Conservation (phyloP, 2,888 invertebrate species). For the Acronicta leporina region DNA sequence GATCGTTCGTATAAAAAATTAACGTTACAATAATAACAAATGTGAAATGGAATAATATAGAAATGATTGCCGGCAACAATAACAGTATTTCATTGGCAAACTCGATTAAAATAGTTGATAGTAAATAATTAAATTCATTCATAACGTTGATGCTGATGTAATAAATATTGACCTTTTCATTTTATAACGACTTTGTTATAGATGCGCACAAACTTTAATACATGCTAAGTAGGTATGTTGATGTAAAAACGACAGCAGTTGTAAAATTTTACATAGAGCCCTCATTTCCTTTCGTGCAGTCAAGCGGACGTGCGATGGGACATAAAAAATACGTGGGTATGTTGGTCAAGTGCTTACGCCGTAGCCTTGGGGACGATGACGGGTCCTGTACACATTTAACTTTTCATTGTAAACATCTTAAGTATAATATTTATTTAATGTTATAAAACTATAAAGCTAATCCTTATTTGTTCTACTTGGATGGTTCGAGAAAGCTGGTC, state of each 20-base stretch:
- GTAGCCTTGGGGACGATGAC: conserved; percentile 17
- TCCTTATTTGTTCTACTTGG: not conserved
- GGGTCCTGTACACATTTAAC: conserved; percentile 40
- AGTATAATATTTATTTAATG: too few species aligned
- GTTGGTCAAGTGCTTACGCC: conserved; percentile 60
- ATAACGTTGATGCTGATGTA: conserved; percentile 15
- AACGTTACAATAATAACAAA: conserved; percentile 23
- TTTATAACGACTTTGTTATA: conserved; percentile 13
- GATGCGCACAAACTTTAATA: conserved; percentile 23
- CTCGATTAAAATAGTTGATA: conserved; percentile 13
- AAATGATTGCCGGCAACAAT: conserved; percentile 15
- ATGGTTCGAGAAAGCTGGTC: too few species aligned
- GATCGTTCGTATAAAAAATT: conserved; percentile 33
- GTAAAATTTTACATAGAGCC: conserved; percentile 74
- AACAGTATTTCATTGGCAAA: conserved; percentile 24
- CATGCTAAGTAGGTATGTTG: conserved; percentile 39
- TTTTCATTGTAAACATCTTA: not conserved
- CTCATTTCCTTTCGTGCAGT: conserved; percentile 78
- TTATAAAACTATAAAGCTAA: not conserved
- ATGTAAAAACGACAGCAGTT: conserved; percentile 64
- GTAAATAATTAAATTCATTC: conserved; percentile 15
- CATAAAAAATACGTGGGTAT: conserved; percentile 66
- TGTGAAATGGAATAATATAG: conserved; percentile 4
- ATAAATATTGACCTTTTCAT: conserved; percentile 44
- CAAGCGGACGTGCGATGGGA: conserved; percentile 68